phyloP scores from a whole-genome alignment of 2,797 vertebrate species.

The Chloroceryle inda region DNA sequence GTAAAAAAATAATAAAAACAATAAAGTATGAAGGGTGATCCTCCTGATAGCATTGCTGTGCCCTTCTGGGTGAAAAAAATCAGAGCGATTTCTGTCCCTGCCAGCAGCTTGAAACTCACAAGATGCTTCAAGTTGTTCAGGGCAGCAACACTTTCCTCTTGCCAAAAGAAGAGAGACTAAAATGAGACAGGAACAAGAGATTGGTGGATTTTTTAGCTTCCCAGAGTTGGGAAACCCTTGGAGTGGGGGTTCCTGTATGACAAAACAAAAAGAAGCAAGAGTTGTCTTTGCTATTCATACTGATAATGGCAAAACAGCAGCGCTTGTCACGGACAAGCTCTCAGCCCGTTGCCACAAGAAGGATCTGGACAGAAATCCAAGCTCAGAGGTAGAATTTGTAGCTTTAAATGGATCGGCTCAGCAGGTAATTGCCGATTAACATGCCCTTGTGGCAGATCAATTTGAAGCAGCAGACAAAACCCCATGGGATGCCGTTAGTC shows the following conservation, averaged over 20 bases:
- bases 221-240: not conserved
- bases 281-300: not conserved
- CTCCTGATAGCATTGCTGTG: not conserved
- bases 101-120: not conserved
- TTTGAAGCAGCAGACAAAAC: not conserved
- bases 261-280: not conserved
- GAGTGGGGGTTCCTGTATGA: not conserved
- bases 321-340: not conserved
- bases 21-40: not conserved
- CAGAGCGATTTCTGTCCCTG: not conserved
- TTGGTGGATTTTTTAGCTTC: not conserved
- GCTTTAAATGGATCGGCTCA: not conserved
- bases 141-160: not conserved
- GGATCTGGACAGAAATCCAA: not conserved
- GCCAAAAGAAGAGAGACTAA: not conserved
- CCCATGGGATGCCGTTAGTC: accelerated
- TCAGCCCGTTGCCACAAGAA: not conserved
- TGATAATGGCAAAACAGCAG: not conserved
- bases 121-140: not conserved
- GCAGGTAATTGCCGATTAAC: not conserved
- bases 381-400: not conserved
- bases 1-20: not conserved
- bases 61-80: not conserved
- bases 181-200: not conserved
- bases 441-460: accelerated